These are phyloP conservation scores for Azemiops feae DNA, from an alignment of 2,113 vertebrate genomes.

Conservation along the genomic window DNA sequence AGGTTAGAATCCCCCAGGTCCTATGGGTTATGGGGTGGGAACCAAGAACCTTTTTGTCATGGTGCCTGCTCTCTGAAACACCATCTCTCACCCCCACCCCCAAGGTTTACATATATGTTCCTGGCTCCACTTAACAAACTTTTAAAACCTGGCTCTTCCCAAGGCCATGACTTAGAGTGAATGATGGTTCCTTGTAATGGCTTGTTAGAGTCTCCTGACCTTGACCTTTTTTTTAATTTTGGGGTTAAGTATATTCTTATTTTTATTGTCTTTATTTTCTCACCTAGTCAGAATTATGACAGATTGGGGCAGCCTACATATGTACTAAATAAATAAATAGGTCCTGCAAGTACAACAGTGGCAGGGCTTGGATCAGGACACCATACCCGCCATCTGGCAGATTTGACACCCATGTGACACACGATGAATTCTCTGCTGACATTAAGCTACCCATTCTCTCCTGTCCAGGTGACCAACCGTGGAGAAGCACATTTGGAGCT, in stretches of 20 bases:
- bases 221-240: neutral
- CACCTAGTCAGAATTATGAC: neutral
- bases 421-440: neutral
- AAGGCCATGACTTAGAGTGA: neutral
- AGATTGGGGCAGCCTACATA: neutral
- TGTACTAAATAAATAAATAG: neutral
- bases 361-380: neutral
- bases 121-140: neutral
- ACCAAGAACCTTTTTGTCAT: neutral
- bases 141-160: neutral
- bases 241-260: neutral
- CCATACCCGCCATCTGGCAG: neutral
- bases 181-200: neutral
- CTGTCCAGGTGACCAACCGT: constrained; percentile 87
- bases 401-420: neutral
- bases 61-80: neutral
- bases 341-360: neutral
- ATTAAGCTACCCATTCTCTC: neutral
- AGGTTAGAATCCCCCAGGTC: neutral
- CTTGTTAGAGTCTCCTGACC: neutral
- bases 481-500: constrained; percentile 95
- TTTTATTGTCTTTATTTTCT: neutral
- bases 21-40: neutral
- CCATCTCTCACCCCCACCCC: neutral
- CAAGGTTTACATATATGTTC: neutral